phyloP scores from a whole-genome alignment of 2,888 invertebrate genomes.

The Drosophila prolongata region DNA sequence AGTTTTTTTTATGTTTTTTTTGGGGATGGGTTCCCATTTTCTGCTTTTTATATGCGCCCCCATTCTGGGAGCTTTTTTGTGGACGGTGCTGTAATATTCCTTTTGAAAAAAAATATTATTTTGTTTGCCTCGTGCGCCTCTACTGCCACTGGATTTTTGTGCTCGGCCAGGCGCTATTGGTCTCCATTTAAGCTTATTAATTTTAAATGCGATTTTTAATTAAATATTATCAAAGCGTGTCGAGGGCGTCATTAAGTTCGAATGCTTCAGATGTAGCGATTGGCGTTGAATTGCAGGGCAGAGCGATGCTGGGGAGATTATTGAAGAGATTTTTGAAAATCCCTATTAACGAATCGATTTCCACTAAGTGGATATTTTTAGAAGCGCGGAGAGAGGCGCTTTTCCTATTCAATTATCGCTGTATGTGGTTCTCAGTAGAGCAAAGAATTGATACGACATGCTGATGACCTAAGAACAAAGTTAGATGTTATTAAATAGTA shows the following conservation, averaged over 20 bases:
- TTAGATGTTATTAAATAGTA: not conserved
- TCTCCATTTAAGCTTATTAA: conserved; percentile 78
- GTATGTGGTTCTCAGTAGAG: conserved; percentile 67
- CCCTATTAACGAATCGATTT: conserved; percentile 10
- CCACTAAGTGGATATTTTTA: not conserved
- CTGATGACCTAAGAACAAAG: conserved; percentile 65
- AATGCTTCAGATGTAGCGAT: conserved; percentile 19
- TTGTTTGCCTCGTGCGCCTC: conserved; percentile 54
- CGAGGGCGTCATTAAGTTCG: conserved; percentile 54
- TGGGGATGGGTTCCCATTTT: conserved; percentile 4
- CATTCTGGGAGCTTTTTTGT: conserved; percentile 24
- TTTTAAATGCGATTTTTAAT: conserved; percentile 76
- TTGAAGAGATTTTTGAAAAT: conserved; percentile 15
- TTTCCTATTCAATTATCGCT: conserved; percentile 39
- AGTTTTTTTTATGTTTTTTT: conserved; percentile 5
- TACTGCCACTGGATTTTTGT: conserved; percentile 42
- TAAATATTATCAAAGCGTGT: conserved; percentile 70
- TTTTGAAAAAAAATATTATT: conserved; percentile 62
- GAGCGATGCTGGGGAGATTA: not conserved
- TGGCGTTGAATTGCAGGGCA: not conserved
- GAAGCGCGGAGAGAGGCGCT: not conserved
- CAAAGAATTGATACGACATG: conserved; percentile 80
- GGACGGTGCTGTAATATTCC: conserved; percentile 65
- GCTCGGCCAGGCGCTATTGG: conserved; percentile 66
- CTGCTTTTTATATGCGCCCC: conserved; percentile 17